phyloP scores from a whole-genome alignment of 2,797 vertebrate genomes.

The Diplodus sargus region DNA sequence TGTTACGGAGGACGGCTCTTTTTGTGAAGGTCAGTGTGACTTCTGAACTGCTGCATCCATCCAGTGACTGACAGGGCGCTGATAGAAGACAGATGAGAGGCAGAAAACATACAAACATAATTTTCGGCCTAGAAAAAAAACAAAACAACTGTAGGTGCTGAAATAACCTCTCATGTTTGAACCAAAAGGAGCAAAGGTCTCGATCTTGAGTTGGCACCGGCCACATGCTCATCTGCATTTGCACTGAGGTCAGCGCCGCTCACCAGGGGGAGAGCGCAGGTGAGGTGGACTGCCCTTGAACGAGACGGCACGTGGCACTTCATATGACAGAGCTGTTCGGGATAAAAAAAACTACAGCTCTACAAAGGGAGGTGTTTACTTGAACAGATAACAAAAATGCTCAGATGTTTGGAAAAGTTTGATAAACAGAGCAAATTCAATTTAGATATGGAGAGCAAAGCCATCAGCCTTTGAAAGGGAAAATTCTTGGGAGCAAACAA shows the following conservation, averaged over 20 bases:
- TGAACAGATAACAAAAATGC: conserved; percentile 36
- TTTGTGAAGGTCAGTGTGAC: conserved; percentile 70
- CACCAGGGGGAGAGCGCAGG: conserved; percentile 49
- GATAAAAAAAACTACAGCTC: conserved; percentile 10
- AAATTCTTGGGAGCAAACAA: conserved; percentile 26
- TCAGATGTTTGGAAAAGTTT: conserved; percentile 41
- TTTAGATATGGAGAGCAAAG: conserved; percentile 56
- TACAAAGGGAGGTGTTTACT: conserved; percentile 43
- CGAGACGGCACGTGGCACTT: conserved; percentile 46
- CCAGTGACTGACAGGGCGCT: conserved; percentile 64
- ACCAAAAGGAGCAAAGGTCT: conserved; percentile 73
- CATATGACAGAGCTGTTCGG: conserved; percentile 48
- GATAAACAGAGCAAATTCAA: conserved; percentile 62
- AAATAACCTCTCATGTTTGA: conserved; percentile 71
- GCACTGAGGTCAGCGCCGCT: conserved; percentile 74
- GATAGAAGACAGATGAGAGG: conserved; percentile 66
- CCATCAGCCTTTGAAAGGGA: conserved; percentile 25
- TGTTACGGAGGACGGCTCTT: conserved; percentile 35
- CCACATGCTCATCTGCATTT: conserved; percentile 79
- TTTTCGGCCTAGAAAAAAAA: conserved; percentile 43
- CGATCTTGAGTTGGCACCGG: conserved; percentile 65
- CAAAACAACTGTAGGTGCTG: conserved; percentile 50
- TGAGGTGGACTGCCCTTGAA: conserved; percentile 74
- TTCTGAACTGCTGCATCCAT: conserved; percentile 63
- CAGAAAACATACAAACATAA: conserved; percentile 51